Conservation (phyloP, 2,797 vertebrate genomes). For the Sebastes vulpes region DNA sequence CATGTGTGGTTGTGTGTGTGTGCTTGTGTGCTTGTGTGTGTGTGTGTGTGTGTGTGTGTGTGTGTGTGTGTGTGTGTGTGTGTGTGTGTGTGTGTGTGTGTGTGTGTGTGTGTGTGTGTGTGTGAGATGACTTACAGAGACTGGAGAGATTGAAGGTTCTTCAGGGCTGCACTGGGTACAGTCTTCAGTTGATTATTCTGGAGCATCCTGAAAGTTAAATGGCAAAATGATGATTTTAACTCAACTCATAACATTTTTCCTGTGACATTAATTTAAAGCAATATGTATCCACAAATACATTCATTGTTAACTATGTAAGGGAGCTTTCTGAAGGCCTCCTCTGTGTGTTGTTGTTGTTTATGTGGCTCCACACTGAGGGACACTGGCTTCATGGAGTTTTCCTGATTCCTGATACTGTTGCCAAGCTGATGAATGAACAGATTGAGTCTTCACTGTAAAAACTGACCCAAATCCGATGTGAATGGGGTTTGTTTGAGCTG, state of each 20-base stretch:
- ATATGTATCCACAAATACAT: neutral
- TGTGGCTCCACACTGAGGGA: neutral
- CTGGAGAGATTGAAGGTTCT: constrained; percentile 91
- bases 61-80: neutral
- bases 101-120: neutral
- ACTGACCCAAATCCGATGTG: neutral
- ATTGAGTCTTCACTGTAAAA: neutral
- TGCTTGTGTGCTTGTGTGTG: neutral
- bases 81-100: neutral
- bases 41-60: neutral
- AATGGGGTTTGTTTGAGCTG: neutral
- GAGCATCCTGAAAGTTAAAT: constrained; percentile 88
- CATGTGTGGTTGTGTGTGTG: neutral
- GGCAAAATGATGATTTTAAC: constrained; percentile 1
- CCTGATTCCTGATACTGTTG: neutral
- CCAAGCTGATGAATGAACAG: neutral
- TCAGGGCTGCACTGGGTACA: constrained; percentile 93
- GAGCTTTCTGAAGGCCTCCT: neutral
- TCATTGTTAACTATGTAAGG: neutral
- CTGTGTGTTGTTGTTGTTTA: neutral
- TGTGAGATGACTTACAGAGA: constrained; percentile 91
- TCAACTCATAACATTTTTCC: neutral
- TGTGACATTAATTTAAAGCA: neutral
- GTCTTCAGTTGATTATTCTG: constrained; percentile 98
- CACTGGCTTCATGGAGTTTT: neutral